Evolutionary conservation across 2,888 invertebrate genomes (phyloP), one percentile per base, ranked within the genome.

Genomic region (Resseliella maxima): DNA sequence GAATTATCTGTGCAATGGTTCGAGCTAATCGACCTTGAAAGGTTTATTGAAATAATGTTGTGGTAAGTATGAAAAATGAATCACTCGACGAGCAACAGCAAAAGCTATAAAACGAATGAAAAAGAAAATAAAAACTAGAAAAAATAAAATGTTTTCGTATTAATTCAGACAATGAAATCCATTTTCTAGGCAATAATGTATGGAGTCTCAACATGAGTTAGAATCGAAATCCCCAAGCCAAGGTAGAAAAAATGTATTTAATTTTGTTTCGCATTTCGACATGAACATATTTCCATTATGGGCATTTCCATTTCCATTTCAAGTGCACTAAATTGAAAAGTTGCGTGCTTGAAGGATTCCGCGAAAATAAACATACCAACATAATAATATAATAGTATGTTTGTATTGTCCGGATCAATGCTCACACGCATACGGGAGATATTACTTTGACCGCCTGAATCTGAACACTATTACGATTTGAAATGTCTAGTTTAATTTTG

Each of bases 301-400:
- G 10, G 10, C 12, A 15, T 50, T 18, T 50, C 31, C 31, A 24
- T 59, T 59, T 2, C 72, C 72, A 31, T 31, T 72, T 72, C 72
- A 72, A 72, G 72, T 72, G 72, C 72, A 72, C 72, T 10, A 72
- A 72, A 72, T 72, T 72, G 72, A 72, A 72, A 72, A 72, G 15
- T 72, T 72, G 72, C 72, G 72, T 72, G 72, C 35, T 72, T 31
- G 15, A 72, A 72, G 15, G 72, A 72, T 72, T 72, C 2, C 72
- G 27, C 72, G 72, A 31, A 50, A 50, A 2, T 2, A 59, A 59
- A 24, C n/a, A 72, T 10, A 31, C 31, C 15, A 15, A 35, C 72
- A 27, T 3, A 59, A 59, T 3, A 50, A 50, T 18, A 50, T 12
- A 50, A 21, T 10, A 50, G 21, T 50, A 50, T 50, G 21, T 21